Evolutionary conservation across 1,140 invertebrate genomes (phyloP).

Genomic region (Microplitis mediator): DNA sequence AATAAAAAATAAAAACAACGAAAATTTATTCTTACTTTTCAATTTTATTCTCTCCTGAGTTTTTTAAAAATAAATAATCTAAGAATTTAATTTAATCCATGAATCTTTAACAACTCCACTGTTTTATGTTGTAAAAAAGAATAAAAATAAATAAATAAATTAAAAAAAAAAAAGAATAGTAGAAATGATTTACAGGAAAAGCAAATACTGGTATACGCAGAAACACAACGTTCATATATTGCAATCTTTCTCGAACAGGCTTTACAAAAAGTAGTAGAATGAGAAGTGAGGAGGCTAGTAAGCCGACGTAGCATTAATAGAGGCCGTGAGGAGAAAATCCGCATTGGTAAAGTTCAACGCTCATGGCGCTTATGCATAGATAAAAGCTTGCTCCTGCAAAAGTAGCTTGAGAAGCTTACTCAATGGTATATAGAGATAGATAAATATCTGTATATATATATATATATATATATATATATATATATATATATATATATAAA

Average conservation of each 20-base stretch:
- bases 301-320: conserved; percentile 36
- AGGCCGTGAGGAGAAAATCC: conserved; percentile 26
- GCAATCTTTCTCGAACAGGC: conserved; percentile 7
- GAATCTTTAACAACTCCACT: conserved; percentile 11
- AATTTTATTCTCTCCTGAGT: not conserved
- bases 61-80: not conserved
- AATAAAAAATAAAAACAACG: not conserved
- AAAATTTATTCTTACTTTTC: not conserved
- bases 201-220: no score
- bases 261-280: not conserved
- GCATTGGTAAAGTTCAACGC: conserved; percentile 34
- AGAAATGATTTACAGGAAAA: no score
- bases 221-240: not conserved
- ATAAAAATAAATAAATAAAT: no score
- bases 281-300: conserved; percentile 10
- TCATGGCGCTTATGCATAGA: conserved; percentile 33
- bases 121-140: not conserved
- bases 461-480: not conserved
- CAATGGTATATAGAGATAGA: not conserved
- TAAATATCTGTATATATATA: not conserved
- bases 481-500: conserved; percentile 8
- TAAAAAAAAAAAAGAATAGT: no score
- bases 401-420: conserved; percentile 16
- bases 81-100: not conserved
- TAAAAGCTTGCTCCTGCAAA: conserved; percentile 33